Evolutionary conservation across 2,113 vertebrate species (phyloP), one percentile per base, ranked within the genome.

Genomic region (Cyanoliseus patagonus): DNA sequence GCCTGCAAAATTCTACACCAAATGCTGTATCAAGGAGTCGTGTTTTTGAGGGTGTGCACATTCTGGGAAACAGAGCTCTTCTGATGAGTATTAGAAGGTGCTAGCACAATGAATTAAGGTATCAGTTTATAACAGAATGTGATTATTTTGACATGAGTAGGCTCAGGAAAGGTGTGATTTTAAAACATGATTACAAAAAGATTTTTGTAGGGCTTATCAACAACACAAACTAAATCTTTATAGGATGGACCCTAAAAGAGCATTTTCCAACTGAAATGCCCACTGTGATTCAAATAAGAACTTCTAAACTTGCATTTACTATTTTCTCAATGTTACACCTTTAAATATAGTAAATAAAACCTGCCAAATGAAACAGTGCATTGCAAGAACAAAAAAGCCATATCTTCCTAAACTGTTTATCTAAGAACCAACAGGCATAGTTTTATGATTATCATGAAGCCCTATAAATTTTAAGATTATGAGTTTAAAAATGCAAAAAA

Each of bases 261-360:
- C 39, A 59, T 91, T 95, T 91, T 88, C 49, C 64, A 91, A 46
- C 63, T 79, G 52, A 79, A 70, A 82, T 88, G 42, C 52, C 33
- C 70, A 79, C 62, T 93, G 61, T 84, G 88, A 95, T 90, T 84
- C 57, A 91, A 85, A 94, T 51, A 61, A 70, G 23, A 70, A 68
- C 31, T 89, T 51, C 39, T 83, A 70, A 91, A 77, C 25, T 76
- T 66, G 37, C 76, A 92, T 94, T 96, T 93, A 63, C 51, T 91
- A 77, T 41, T 61, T 91, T 72, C 82, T 91, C 72, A 62, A 8
- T 73, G 72, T 49, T 62, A 70, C 30, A 30, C 7, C 42, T 90
- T 93, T 89, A 94, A 92, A 61, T 55, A 87, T 2, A 69, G 49
- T 57, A 94, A 72, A 67, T 37, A 95, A 72, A 92, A 83, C 41